Evolutionary conservation across 1,140 invertebrate species (phyloP).

Genomic region (Drosophila cardini): DNA sequence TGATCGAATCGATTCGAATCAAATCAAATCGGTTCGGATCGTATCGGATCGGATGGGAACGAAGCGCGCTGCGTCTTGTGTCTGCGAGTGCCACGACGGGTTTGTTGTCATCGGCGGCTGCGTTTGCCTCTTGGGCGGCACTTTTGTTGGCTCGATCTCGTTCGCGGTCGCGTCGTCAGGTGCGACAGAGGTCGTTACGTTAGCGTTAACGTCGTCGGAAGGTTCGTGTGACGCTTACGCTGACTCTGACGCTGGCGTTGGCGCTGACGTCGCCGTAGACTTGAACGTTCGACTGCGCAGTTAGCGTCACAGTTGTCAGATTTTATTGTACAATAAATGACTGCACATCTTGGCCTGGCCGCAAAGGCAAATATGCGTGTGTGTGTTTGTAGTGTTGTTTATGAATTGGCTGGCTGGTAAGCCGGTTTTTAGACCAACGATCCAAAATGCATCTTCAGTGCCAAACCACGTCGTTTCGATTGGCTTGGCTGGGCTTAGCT

Average conservation of each 20-base stretch:
- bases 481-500: constrained; percentile 8
- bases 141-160: constrained; percentile 76
- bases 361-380: constrained; percentile 30
- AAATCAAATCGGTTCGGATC: too few relatives aligned
- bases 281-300: constrained; percentile 31
- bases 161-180: constrained; percentile 55
- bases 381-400: constrained; percentile 9
- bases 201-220: constrained; percentile 46
- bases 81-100: constrained; percentile 80
- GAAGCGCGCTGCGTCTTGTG: constrained; percentile 71
- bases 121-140: constrained; percentile 74
- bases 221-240: constrained; percentile 53
- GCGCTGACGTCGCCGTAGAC: neutral
- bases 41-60: neutral
- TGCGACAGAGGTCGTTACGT: constrained; percentile 45
- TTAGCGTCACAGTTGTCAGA: constrained; percentile 37
- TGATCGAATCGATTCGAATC: constrained; percentile 39
- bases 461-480: neutral
- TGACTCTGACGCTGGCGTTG: constrained; percentile 8
- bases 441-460: neutral
- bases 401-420: constrained; percentile 56
- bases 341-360: constrained; percentile 44
- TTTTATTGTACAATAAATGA: constrained; percentile 67
- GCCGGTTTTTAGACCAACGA: constrained; percentile 59
- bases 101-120: constrained; percentile 76